phyloP scores from a whole-genome alignment of 2,888 invertebrate species.

The Zeuzera pyrina region DNA sequence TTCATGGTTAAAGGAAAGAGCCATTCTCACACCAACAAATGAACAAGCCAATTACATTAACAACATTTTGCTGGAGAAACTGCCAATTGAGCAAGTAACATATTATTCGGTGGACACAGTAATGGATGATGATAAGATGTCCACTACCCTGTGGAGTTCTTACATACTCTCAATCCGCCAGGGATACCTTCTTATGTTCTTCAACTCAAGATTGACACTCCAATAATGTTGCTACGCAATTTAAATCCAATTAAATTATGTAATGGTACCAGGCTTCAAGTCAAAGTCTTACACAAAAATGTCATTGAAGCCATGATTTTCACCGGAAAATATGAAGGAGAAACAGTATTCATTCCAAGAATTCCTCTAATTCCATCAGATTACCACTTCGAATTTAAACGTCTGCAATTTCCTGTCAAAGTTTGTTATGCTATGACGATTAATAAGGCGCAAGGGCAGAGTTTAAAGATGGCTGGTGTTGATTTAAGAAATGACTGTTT shows the following conservation, averaged over 20 bases:
- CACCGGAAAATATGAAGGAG: not conserved
- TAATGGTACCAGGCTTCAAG: slow-evolving; percentile 10
- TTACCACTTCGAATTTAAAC: not conserved
- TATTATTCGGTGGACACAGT: slow-evolving; percentile 7
- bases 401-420: not conserved
- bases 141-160: slow-evolving; percentile 14
- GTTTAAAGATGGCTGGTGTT: not conserved
- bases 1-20: too few relatives aligned
- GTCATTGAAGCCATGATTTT: not conserved
- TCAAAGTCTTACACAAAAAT: not conserved
- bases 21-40: too few relatives aligned
- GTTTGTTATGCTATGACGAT: not conserved
- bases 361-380: not conserved
- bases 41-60: too few relatives aligned
- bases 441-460: not conserved
- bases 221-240: slow-evolving; percentile 10
- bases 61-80: too few relatives aligned
- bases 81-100: too few relatives aligned
- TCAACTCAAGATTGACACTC: slow-evolving; percentile 16
- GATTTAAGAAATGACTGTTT: not conserved
- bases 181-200: slow-evolving; percentile 16
- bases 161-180: slow-evolving; percentile 15
- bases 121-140: slow-evolving; percentile 2
- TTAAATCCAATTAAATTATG: slow-evolving; percentile 10
- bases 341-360: not conserved